Percentiles rank a stretch among this genome's conserved stretches.
These are phyloP conservation scores for Mus musculus DNA, from an alignment of 2,113 vertebrate species.

Conservation along the genomic window DNA sequence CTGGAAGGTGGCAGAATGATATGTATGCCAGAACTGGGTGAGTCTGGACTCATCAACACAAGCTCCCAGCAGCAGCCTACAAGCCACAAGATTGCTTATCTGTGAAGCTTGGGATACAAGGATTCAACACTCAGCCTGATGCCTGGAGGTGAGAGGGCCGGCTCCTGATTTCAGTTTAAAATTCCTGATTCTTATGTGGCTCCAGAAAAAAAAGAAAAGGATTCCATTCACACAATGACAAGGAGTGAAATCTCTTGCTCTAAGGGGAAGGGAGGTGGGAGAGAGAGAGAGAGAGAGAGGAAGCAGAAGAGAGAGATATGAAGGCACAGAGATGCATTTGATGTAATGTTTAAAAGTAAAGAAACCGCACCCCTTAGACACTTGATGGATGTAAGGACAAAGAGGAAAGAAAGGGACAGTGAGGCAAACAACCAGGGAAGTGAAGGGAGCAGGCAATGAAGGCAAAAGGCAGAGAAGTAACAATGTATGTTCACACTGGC, in stretches of 20 bases:
- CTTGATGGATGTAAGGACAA: slow-evolving; percentile 29
- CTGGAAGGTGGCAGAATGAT: neutral
- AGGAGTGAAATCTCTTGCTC: neutral
- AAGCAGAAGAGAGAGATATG: neutral
- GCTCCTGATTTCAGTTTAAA: neutral
- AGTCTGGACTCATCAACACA: neutral
- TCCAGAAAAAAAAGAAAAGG: neutral
- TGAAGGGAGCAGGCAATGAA: neutral
- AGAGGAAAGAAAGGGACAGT: neutral
- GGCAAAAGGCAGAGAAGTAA: neutral
- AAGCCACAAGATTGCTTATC: neutral
- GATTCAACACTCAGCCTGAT: neutral
- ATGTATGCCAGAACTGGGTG: neutral
- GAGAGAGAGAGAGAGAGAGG: neutral
- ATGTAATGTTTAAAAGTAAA: neutral
- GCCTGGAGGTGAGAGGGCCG: neutral
- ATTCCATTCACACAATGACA: neutral
- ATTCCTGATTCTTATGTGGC: neutral
- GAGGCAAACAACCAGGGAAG: neutral
- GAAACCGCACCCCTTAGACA: neutral
- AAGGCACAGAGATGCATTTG: neutral
- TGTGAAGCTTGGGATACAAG: neutral
- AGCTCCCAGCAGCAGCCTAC: neutral
- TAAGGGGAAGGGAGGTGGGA: too few species aligned
- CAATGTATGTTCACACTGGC: neutral